Evolutionary conservation across 2,113 vertebrate genomes (phyloP).

Genomic region (Pelecanus crispus): DNA sequence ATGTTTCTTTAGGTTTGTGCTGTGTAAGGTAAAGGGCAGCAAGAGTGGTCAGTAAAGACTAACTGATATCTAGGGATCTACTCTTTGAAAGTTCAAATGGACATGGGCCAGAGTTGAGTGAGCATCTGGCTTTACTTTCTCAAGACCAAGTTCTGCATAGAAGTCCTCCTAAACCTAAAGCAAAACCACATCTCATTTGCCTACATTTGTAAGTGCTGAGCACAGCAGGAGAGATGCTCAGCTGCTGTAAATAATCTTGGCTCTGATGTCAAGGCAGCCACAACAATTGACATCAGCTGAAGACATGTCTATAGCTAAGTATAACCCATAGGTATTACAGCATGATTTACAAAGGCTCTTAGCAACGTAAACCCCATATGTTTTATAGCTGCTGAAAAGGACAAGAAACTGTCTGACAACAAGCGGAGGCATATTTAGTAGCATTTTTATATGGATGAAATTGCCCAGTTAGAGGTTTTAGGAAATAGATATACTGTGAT

Average conservation of each 20-base stretch:
- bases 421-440: background rate
- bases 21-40: background rate
- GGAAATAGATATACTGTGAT: background rate
- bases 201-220: background rate
- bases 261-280: background rate
- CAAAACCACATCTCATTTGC: background rate
- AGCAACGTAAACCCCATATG: background rate
- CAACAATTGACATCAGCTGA: conserved; percentile 20
- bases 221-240: background rate
- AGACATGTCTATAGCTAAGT: background rate
- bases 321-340: background rate
- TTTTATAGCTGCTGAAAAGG: conserved; percentile 11
- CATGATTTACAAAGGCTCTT: conserved; percentile 3
- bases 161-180: background rate
- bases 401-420: background rate
- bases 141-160: background rate
- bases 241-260: conserved; percentile 20
- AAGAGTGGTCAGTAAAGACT: background rate
- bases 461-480: conserved; percentile 2
- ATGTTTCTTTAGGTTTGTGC: background rate
- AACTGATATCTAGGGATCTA: background rate
- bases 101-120: background rate
- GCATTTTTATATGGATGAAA: background rate
- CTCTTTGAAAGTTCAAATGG: background rate
- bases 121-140: background rate